Evolutionary conservation across 2,797 vertebrate genomes (phyloP).

Genomic region (Lithobates pipiens): DNA sequence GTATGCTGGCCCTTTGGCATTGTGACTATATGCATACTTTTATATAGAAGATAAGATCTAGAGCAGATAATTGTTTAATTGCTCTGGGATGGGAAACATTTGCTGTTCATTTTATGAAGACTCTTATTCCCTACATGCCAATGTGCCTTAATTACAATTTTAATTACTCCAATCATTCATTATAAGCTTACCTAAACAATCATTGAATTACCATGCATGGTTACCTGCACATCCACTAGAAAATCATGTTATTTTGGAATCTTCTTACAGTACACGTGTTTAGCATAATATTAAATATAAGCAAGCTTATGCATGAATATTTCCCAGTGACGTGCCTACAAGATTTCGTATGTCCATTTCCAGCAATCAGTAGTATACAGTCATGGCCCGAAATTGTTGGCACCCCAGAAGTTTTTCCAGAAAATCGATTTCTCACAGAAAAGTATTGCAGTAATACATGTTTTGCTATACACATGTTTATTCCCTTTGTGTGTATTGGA

Average conservation of each 20-base stretch:
- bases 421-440: too few species aligned
- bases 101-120: slow-evolving; percentile 24
- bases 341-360: neutral
- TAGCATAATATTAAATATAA: neutral
- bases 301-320: neutral
- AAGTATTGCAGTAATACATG: too few species aligned
- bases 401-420: too few species aligned
- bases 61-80: slow-evolving; percentile 48
- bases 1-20: neutral
- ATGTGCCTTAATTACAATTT: slow-evolving; percentile 46
- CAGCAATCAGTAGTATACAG: neutral
- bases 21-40: neutral
- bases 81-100: slow-evolving; percentile 13
- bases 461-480: too few species aligned
- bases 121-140: slow-evolving; percentile 43
- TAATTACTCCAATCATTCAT: slow-evolving; percentile 43
- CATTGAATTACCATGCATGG: slow-evolving; percentile 45
- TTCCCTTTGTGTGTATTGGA: too few species aligned
- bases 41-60: slow-evolving; percentile 21
- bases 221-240: slow-evolving; percentile 21
- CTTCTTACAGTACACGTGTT: neutral
- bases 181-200: slow-evolving; percentile 39
- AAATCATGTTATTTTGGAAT: neutral
- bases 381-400: too few species aligned
- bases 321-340: neutral